Evolutionary conservation across 2,113 vertebrate species (phyloP).

Genomic region (Albula goreensis): DNA sequence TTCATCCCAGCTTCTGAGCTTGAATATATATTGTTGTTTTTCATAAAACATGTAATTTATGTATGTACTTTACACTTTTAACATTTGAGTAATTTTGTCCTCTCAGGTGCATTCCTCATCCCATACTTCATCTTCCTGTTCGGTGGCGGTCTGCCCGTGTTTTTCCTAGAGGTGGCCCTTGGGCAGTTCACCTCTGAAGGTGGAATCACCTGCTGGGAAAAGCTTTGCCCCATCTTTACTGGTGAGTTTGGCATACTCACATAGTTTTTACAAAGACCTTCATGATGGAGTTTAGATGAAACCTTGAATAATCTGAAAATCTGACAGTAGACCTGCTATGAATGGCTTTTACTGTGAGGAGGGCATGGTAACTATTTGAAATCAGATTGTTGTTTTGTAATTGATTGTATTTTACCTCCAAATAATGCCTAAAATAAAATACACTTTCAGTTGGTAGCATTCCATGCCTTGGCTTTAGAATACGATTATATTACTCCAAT

Average conservation of each 20-base stretch:
- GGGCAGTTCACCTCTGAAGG: constrained; percentile 98
- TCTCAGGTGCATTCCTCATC: constrained; percentile 96
- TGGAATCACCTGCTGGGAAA: constrained; percentile 99
- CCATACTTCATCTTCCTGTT: constrained; percentile 99
- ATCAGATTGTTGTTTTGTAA: too few relatives aligned
- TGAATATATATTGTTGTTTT: too few relatives aligned
- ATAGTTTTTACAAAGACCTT: background rate
- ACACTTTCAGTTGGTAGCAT: too few relatives aligned
- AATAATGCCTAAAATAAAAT: too few relatives aligned
- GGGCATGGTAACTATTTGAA: background rate
- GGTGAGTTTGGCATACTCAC: constrained; percentile 69
- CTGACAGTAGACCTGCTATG: constrained; percentile 16
- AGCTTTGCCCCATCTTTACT: constrained; percentile 96
- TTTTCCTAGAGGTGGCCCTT: constrained; percentile 96
- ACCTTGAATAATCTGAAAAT: background rate
- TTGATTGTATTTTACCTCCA: too few relatives aligned
- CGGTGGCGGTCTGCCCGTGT: constrained; percentile 94
- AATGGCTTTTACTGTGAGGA: background rate
- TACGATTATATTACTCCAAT: too few relatives aligned
- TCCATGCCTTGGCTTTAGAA: too few relatives aligned
- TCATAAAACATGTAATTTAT: too few relatives aligned
- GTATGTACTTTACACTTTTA: background rate
- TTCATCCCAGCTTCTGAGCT: too few relatives aligned
- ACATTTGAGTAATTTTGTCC: background rate
- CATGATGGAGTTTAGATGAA: background rate